Evolutionary conservation across 2,113 vertebrate species (phyloP), one percentile per base, ranked within the genome.

Genomic region (Silurus glanis): DNA sequence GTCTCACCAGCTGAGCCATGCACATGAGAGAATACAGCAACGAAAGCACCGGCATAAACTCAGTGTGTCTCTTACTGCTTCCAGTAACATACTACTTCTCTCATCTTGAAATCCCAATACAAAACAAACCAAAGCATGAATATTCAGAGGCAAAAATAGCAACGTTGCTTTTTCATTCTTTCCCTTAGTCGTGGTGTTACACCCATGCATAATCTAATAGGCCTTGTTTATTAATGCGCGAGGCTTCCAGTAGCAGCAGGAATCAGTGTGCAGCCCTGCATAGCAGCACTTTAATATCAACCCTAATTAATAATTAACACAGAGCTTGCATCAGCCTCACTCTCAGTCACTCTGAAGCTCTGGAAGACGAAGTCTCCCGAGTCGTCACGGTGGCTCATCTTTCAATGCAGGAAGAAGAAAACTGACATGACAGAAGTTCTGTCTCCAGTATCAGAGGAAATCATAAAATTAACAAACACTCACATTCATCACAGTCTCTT

Each of bases 251-350:
- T 71, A 85, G 87, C 89, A 87, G 82, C 64, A 87, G 66, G 19
- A 89, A 82, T 71, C 80, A 91, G 91, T 88, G 87, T 87, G 84
- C 85, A 84, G 85, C 89, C 90, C 62, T 82, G 64, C 86, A 87
- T 91, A 17, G 82, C 86, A 51, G 69, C 45, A 83, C 90, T 93
- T 93, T 94, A 94, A 94, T 94, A 94, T 93, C 88, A 90, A 82
- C 85, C 14, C 74, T 75, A 89, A 91, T 94, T 89, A 94, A 95
- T 93, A 91, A 94, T 93, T 92, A 83, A 94, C 80, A 88, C 84
- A 28, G 12, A 3, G 83, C 90, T 94, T 92, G 92, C 93, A 92
- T 93, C 91, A 92, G 64, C 71, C 64, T 19, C 76, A 87, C 72
- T 58, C 78, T 81, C 85, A 16, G 78, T 81, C 78, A 72, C 56